phyloP scores from a whole-genome alignment of 2,113 vertebrate species.

The Muscicapa adusta region DNA sequence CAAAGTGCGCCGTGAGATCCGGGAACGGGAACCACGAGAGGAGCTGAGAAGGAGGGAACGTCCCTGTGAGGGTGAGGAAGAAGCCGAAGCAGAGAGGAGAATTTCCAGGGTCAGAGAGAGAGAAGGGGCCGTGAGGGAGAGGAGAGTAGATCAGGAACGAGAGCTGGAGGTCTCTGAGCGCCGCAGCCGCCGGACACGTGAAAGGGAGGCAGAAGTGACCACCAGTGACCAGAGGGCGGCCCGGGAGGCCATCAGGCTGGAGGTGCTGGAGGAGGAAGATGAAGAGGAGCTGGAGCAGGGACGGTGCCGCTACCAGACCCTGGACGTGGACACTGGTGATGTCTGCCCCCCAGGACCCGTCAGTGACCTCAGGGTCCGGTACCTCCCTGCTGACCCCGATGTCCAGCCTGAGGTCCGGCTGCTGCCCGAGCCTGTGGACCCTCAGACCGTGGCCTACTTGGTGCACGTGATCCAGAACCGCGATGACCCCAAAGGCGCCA shows the following conservation, averaged over 20 bases:
- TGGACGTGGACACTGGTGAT: not conserved
- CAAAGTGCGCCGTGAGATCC: too few relatives aligned
- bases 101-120: accelerated
- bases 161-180: accelerated
- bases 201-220: accelerated
- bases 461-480: not conserved
- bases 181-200: accelerated
- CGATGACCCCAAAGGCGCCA: accelerated
- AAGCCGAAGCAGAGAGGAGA: not conserved
- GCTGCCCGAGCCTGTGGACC: not conserved
- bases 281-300: not conserved
- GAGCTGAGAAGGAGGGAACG: not conserved
- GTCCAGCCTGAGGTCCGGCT: not conserved
- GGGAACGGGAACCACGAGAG: too few relatives aligned
- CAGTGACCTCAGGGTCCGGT: not conserved
- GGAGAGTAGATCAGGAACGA: accelerated
- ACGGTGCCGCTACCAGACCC: not conserved
- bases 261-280: not conserved
- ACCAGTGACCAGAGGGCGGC: accelerated
- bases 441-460: not conserved
- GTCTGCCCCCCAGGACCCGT: accelerated
- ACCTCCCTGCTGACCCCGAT: accelerated
- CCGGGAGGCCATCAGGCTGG: accelerated
- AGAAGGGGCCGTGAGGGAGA: accelerated
- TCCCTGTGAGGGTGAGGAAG: not conserved